Evolutionary conservation across 2,797 vertebrate species (phyloP).

Genomic region (Tragelaphus oryx): DNA sequence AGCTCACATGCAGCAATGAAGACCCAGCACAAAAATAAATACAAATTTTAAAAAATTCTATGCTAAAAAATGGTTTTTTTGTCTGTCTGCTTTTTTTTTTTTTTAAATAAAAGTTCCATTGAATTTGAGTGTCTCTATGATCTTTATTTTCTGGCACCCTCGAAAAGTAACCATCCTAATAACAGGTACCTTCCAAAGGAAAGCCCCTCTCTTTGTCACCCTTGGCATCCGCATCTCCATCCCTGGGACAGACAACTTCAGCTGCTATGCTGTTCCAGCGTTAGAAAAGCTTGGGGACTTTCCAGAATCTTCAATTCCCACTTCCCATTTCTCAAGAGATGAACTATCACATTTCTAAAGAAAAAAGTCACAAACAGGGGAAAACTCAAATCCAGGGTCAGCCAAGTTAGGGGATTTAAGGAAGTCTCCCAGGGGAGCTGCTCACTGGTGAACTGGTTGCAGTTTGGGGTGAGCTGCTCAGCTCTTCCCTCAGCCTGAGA

Average conservation of each 20-base stretch:
- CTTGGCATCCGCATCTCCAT: background rate
- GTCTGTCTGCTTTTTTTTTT: background rate
- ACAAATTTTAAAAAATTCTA: background rate
- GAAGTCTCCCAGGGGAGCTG: background rate
- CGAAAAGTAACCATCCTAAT: rapidly evolving
- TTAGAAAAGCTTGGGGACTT: background rate
- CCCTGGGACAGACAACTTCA: background rate
- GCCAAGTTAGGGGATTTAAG: background rate
- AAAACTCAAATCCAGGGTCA: background rate
- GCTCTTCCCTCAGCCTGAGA: background rate
- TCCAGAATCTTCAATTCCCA: constrained; percentile 21
- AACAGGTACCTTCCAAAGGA: background rate
- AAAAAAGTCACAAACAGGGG: background rate
- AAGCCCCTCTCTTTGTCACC: background rate
- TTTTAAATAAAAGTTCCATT: background rate
- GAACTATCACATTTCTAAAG: background rate
- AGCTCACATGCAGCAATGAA: background rate
- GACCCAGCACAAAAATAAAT: background rate
- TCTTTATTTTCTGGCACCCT: background rate
- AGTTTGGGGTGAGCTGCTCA: background rate
- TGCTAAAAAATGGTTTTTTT: background rate
- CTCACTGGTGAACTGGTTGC: background rate
- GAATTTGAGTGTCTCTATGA: background rate
- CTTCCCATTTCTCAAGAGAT: constrained; percentile 8
- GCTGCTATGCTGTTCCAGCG: too few species aligned